Evolutionary conservation across 2,888 invertebrate genomes (phyloP).

Genomic region (Acleris sparsana): DNA sequence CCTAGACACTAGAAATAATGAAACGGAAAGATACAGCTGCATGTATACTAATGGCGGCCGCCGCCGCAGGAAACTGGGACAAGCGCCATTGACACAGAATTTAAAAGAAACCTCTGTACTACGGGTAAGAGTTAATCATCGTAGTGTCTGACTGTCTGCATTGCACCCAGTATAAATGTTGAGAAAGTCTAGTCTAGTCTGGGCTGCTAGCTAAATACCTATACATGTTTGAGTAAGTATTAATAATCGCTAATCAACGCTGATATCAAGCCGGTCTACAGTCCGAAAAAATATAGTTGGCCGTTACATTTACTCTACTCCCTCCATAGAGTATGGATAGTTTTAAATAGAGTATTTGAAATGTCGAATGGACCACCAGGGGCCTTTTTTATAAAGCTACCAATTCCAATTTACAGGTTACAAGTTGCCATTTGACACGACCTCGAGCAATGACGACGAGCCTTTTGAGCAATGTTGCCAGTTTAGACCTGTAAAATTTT

Average conservation of each 20-base stretch:
- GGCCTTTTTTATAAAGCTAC: too few species aligned
- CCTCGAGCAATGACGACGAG: too few species aligned
- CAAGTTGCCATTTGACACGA: too few species aligned
- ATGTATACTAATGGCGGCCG: slow-evolving; percentile 3
- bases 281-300: too few species aligned
- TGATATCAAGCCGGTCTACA: neutral
- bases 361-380: neutral
- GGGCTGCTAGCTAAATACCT: neutral
- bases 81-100: slow-evolving; percentile 32
- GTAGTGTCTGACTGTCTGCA: slow-evolving; percentile 4
- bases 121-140: slow-evolving; percentile 8
- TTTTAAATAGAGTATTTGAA: neutral
- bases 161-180: slow-evolving; percentile 3
- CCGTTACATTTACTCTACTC: too few species aligned
- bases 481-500: too few species aligned
- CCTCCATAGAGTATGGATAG: too few species aligned
- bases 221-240: neutral
- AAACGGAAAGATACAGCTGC: slow-evolving; percentile 7
- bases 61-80: slow-evolving; percentile 20
- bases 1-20: neutral
- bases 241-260: slow-evolving; percentile 4
- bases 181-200: slow-evolving; percentile 20
- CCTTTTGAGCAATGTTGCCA: too few species aligned
- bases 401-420: too few species aligned
- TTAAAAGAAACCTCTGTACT: slow-evolving; percentile 28